phyloP scores from a whole-genome alignment of 35 echinoderm and acorn worm genomes.

The Lytechinus pictus region DNA sequence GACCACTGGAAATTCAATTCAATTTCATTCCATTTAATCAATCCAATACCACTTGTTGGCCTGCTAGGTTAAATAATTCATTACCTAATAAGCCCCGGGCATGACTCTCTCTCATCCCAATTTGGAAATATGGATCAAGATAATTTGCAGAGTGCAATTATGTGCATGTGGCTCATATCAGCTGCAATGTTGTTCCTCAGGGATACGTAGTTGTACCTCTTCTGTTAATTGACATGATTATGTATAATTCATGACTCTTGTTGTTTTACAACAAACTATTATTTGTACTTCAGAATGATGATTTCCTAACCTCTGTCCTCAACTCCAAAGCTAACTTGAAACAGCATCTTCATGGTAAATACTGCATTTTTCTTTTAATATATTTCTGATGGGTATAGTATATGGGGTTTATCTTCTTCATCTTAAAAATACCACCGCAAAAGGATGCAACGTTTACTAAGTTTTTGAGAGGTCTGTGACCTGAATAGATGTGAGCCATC shows the following conservation, averaged over 20 bases:
- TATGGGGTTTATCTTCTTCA: background rate
- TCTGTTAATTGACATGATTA: background rate
- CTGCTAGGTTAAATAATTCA: background rate
- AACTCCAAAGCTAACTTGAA: no score
- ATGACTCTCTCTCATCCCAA: background rate
- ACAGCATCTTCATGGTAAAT: background rate
- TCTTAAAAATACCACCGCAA: background rate
- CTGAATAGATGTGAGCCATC: background rate
- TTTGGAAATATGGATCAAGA: background rate
- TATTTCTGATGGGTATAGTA: background rate
- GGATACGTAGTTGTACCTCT: background rate
- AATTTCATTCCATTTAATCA: conserved; percentile 14
- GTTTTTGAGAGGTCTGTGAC: background rate
- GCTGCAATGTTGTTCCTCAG: background rate
- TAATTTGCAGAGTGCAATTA: background rate
- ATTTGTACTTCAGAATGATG: background rate
- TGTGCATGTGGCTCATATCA: background rate
- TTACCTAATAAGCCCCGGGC: conserved; percentile 8
- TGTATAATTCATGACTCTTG: background rate
- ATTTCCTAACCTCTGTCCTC: no score
- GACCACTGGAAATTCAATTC: background rate
- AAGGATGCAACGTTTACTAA: background rate
- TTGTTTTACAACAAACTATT: background rate
- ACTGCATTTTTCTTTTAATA: background rate
- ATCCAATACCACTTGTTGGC: background rate